These are phyloP conservation scores for Cynopterus brachyotis DNA, from an alignment of 2,113 vertebrate genomes.

Conservation along the genomic window DNA sequence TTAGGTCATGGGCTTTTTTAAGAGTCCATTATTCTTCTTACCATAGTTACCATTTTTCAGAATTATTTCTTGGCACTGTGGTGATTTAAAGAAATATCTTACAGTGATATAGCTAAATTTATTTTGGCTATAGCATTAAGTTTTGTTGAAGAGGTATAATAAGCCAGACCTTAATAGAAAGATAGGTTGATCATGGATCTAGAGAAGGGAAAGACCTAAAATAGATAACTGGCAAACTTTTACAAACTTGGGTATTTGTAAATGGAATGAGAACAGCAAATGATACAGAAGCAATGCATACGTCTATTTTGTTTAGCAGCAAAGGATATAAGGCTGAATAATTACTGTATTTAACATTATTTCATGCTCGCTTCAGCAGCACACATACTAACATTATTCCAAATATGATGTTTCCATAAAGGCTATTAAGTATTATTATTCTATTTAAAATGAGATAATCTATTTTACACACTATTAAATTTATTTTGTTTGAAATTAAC, in stretches of 20 bases:
- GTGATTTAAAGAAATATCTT: neutral
- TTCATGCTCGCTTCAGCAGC: neutral
- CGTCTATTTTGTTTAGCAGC: neutral
- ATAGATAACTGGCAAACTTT: neutral
- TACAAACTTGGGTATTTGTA: no score
- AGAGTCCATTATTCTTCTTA: neutral
- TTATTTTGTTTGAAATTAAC: constrained; percentile 21
- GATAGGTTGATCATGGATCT: neutral
- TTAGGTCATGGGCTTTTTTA: neutral
- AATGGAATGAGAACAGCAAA: neutral
- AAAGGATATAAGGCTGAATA: neutral
- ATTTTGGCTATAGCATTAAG: neutral
- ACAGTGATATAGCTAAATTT: neutral
- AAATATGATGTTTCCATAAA: neutral
- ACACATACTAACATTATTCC: neutral
- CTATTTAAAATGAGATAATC: neutral
- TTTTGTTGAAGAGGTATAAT: constrained; percentile 2
- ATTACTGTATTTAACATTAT: neutral
- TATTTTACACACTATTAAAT: neutral
- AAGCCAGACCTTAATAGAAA: neutral
- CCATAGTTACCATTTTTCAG: neutral
- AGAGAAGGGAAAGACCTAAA: neutral
- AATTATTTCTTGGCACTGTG: neutral
- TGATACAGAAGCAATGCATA: neutral
- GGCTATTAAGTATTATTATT: neutral